Evolutionary conservation across 1,140 invertebrate genomes (phyloP), one percentile per base, ranked within the genome.

Genomic region (Diabrotica virgifera): DNA sequence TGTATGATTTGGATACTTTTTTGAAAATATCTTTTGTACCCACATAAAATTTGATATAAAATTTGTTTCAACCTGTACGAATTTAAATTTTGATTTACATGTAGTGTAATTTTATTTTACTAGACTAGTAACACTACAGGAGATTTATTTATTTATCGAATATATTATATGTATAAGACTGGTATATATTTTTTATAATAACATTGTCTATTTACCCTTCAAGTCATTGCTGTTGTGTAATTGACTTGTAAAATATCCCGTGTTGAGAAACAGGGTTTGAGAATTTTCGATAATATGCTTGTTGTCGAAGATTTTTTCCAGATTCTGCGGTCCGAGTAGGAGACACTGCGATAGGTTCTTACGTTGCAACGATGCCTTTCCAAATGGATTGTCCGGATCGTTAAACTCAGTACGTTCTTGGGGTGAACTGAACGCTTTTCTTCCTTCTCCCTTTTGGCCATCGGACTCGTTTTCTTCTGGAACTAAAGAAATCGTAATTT

Each of bases 351-450:
- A 76, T 9, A 78, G 59, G 37, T 70, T 75, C 38, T 70, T 56
- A 14, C 75, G 70, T 63, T 73, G 71, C 12, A 65, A 66, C 1
- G 74, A 77, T 0, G 74, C 70, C 52, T 71, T 58, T 12, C 73
- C 74, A 62, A 78, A 77, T 1, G 63, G 56, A 5, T 69, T 68
- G 10, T 67, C 14, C 36, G 52, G 59, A 37, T 69, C 59, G 14
- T 63, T 68, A 52, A 70, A 76, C 67, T 74, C 69, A 5, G 77
- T 79, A 14, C 70, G 62, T 74, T 79, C 78, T 68, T 79, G 75
- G 0, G 78, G 78, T 13, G 77, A 78, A 66, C 78, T 79, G 60
- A 77, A 79, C 8, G 77, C 78, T 37, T 79, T 79, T 55, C 78
- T 61, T 8, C 64, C 55, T 64, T 75, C 57, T n/a, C 61, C 37